Evolutionary conservation across 2,888 invertebrate genomes (phyloP), one percentile per base, ranked within the genome.

Genomic region (Pantelozetes paolii): DNA sequence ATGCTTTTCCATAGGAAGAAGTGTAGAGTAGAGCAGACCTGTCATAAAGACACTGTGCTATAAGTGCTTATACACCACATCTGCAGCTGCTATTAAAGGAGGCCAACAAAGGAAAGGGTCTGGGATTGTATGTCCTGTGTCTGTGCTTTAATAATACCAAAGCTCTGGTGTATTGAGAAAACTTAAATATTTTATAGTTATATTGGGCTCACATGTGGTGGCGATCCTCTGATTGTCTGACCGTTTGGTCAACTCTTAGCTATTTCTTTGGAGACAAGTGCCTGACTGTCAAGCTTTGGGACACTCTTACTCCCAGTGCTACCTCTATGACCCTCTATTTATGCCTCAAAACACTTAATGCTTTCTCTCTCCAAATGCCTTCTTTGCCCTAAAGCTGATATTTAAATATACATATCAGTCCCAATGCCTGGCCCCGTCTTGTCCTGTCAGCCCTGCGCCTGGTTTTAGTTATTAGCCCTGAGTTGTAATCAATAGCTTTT

Each of bases 51-150:
- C 62, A 57, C 57, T 57, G 57, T 18, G 57, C n/a, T 20, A 23
- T 11, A 23, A 57, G n/a, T 57, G 57, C 57, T 57, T 57, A 23
- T 57, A 57, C 15, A 13, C 57, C 23, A 57, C 2, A 62, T 23
- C 62, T 62, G 62, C 62, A 62, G 62, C 62, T 62, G 62, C 62
- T 18, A 62, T 62, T 11, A 62, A 62, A 62, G 30, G 62, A 62
- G 62, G 30, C 30, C 62, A 62, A 62, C 62, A 62, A 62, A 62
- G 30, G 62, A 28, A 62, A 62, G 30, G 62, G 62, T 28, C 30
- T 26, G 13, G n/a, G 30, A 62, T 59, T 59, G 57, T 54, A 9
- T 20, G 54, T 30, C 30, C 62, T 28, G 15, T 62, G 18, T 32
- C 30, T 57, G n/a, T 45, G n/a, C 2, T n/a, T n/a, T n/a, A n/a